Conservation (phyloP, 2,888 invertebrate genomes). For the Chalcosyrphus nemorum region DNA sequence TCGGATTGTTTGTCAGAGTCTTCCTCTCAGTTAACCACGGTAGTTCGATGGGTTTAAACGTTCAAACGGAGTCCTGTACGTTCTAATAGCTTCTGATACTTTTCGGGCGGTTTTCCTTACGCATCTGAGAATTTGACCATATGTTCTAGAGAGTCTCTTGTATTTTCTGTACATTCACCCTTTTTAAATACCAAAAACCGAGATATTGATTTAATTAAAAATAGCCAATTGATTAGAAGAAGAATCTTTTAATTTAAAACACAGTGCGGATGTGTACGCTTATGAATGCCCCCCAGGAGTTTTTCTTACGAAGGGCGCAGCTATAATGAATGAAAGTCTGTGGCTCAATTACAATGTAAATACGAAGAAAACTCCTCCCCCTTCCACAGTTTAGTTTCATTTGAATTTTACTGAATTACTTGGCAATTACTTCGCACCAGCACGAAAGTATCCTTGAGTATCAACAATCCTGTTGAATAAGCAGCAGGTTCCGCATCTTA, state of each 20-base stretch:
- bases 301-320: not conserved
- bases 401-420: constrained; percentile 24
- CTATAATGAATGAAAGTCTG: constrained; percentile 52
- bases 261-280: constrained; percentile 23
- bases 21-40: constrained; percentile 61
- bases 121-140: constrained; percentile 44
- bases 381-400: constrained; percentile 14
- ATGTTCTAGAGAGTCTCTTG: constrained; percentile 28
- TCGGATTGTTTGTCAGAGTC: constrained; percentile 26
- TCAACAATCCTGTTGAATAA: constrained; percentile 28
- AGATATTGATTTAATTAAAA: constrained; percentile 30
- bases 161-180: not conserved
- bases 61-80: not conserved
- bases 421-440: constrained; percentile 21
- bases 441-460: not conserved
- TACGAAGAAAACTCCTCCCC: constrained; percentile 17
- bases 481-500: constrained; percentile 7
- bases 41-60: constrained; percentile 41
- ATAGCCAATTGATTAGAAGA: not conserved
- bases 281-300: not conserved
- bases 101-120: constrained; percentile 9
- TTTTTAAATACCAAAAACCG: not conserved
- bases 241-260: not conserved
- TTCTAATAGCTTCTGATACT: not conserved
- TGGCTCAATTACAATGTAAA: constrained; percentile 36